A percentile compares a stretch with the other conserved stretches of the same genome.
Conservation (phyloP, 2,797 vertebrate species). For the Acrossocheilus fasciatus region DNA sequence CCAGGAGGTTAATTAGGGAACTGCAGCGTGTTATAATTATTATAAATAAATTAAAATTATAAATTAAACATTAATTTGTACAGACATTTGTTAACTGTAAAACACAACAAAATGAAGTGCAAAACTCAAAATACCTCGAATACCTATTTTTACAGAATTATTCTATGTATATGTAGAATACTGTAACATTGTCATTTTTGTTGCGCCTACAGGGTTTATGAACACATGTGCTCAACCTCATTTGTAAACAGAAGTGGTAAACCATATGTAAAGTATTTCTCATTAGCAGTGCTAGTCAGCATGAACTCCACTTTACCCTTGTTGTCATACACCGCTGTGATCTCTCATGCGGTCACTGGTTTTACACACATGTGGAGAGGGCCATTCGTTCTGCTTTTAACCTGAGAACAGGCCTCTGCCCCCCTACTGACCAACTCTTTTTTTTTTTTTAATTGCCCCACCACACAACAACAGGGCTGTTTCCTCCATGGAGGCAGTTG, state of each 20-base stretch:
- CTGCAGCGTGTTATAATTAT: background rate
- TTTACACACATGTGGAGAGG: conserved; percentile 45
- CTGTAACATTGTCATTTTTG: background rate
- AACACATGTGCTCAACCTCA: background rate
- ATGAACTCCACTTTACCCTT: conserved; percentile 39
- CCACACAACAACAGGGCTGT: conserved; percentile 31
- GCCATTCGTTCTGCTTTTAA: conserved; percentile 39
- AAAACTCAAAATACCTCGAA: background rate
- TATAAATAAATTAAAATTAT: too few species aligned
- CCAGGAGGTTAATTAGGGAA: background rate
- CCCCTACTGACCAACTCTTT: background rate
- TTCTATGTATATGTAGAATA: background rate
- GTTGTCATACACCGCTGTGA: conserved; percentile 41
- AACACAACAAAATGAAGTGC: too few species aligned
- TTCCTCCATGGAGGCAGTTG: background rate
- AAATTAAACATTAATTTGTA: too few species aligned
- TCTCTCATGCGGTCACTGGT: conserved; percentile 38
- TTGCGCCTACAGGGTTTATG: background rate
- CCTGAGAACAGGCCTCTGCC: conserved; percentile 19
- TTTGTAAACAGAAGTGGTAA: conserved; percentile 24
- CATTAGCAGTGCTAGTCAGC: conserved; percentile 38
- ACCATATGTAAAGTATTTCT: conserved; percentile 22
- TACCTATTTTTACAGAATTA: background rate
- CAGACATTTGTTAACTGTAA: background rate
- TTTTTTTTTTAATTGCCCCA: conserved; percentile 30